Conservation (phyloP, 2,113 vertebrate species). For the Bombycilla garrulus region DNA sequence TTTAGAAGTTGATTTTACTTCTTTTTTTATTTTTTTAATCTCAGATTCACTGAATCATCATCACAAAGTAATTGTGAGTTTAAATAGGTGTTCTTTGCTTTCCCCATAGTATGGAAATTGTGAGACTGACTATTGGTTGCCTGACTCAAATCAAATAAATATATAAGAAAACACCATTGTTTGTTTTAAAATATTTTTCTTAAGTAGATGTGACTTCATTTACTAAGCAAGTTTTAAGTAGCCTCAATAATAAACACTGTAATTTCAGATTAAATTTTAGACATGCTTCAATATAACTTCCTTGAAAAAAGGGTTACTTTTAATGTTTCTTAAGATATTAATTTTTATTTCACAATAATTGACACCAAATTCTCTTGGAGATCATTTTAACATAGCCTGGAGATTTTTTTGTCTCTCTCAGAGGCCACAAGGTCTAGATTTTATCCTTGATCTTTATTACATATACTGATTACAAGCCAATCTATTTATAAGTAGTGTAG, state of each 20-base stretch:
- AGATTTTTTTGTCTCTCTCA: neutral
- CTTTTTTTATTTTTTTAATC: no score
- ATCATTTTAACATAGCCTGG: neutral
- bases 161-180: neutral
- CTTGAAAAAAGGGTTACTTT: neutral
- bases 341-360: neutral
- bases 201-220: neutral
- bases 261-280: neutral
- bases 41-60: neutral
- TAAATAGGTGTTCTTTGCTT: neutral
- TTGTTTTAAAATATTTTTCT: neutral
- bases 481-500: accelerated
- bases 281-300: neutral
- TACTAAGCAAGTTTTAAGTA: neutral
- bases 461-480: neutral
- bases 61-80: neutral
- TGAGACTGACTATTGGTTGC: neutral
- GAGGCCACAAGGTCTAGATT: neutral
- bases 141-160: neutral
- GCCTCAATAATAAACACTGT: neutral
- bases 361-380: neutral
- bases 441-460: neutral
- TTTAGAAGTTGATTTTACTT: neutral
- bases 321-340: neutral
- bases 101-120: neutral